A percentile compares a stretch with the other conserved stretches of the same genome.
Conservation (phyloP, 2,888 invertebrate species). For the Heliothis peltigera region DNA sequence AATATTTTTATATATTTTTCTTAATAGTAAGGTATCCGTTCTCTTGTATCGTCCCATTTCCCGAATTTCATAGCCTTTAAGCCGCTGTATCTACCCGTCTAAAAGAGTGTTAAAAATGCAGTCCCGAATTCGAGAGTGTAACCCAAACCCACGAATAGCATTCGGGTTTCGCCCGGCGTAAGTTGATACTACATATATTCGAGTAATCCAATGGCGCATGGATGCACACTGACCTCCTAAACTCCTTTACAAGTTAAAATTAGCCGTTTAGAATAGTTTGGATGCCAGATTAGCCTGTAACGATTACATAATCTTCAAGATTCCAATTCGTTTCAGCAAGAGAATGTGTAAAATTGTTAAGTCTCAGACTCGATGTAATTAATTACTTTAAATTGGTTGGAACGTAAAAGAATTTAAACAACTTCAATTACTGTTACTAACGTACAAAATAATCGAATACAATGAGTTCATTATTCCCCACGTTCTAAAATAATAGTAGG, state of each 20-base stretch:
- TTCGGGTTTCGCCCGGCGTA: conserved; percentile 39
- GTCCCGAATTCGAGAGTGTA: conserved; percentile 35
- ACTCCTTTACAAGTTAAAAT: conserved; percentile 17
- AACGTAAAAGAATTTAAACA: conserved; percentile 21
- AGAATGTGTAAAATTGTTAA: conserved; percentile 14
- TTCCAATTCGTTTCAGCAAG: neutral
- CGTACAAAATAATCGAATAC: conserved; percentile 10
- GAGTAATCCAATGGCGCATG: conserved; percentile 14
- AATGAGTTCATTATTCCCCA: conserved; percentile 22
- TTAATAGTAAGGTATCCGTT: conserved; percentile 8
- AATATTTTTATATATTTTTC: conserved; percentile 19
- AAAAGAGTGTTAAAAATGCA: conserved; percentile 57
- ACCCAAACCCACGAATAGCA: conserved; percentile 21
- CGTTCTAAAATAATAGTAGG: conserved; percentile 21
- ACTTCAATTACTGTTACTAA: conserved; percentile 15
- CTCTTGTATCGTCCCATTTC: conserved; percentile 17
- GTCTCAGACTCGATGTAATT: conserved; percentile 19
- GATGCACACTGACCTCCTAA: conserved; percentile 11
- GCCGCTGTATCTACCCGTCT: conserved; percentile 22
- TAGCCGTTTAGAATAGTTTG: neutral
- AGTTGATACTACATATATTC: conserved; percentile 29
- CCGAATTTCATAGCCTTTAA: conserved; percentile 24
- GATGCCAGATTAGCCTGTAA: conserved; percentile 10
- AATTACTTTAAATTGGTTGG: conserved; percentile 28
- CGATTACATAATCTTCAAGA: conserved; percentile 16